Evolutionary conservation across 2,113 vertebrate genomes (phyloP).

Genomic region (Eulemur macaco): DNA sequence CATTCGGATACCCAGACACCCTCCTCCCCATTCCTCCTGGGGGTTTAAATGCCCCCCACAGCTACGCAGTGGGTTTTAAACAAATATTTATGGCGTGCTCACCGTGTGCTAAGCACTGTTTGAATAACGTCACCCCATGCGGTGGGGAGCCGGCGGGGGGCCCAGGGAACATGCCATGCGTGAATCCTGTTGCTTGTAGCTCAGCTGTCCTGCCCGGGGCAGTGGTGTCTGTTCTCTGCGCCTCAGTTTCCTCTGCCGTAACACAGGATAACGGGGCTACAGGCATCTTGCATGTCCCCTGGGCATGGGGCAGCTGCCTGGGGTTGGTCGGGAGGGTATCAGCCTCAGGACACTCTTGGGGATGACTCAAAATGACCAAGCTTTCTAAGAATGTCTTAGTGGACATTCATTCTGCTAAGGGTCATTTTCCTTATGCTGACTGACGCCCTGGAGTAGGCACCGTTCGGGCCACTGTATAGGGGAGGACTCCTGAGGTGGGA

Average conservation of each 20-base stretch:
- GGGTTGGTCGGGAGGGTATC: neutral
- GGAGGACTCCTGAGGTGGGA: neutral
- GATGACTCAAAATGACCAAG: neutral
- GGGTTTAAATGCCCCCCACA: neutral
- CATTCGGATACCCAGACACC: neutral
- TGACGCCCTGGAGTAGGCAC: no score
- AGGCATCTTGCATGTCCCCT: neutral
- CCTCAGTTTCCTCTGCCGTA: neutral
- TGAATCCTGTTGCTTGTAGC: neutral
- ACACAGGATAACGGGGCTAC: neutral
- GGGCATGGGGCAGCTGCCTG: neutral
- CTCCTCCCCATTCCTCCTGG: neutral
- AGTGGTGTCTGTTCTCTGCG: neutral
- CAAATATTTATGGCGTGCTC: neutral
- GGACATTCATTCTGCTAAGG: neutral
- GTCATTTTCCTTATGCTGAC: neutral
- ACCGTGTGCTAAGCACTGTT: neutral
- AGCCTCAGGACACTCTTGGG: neutral
- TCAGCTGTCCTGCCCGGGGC: neutral
- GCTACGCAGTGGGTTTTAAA: no score
- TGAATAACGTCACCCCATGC: neutral
- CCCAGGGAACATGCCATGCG: accelerated
- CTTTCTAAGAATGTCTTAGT: neutral
- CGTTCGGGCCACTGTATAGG: neutral
- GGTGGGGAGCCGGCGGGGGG: accelerated